A percentile compares a stretch with the other conserved stretches of the same genome.
These are phyloP conservation scores for Heliconius aoede DNA, from an alignment of 2,888 invertebrate species.

Conservation along the genomic window DNA sequence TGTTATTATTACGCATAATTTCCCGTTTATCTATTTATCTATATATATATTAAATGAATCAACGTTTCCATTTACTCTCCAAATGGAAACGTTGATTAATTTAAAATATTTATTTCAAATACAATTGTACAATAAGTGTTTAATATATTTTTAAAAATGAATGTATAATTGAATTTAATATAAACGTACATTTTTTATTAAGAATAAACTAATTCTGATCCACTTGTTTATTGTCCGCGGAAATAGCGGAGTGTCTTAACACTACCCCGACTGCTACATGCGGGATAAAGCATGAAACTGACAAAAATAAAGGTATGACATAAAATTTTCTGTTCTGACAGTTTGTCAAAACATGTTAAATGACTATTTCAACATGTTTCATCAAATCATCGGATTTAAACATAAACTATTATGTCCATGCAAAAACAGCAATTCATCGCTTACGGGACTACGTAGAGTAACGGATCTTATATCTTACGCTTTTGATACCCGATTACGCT, in stretches of 20 bases:
- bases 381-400: slow-evolving; percentile 2
- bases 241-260: not conserved
- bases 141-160: not conserved
- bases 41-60: too few relatives aligned
- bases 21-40: too few relatives aligned
- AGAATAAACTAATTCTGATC: too few relatives aligned
- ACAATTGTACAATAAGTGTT: not conserved
- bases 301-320: too few relatives aligned
- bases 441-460: slow-evolving; percentile 37
- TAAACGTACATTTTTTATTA: not conserved
- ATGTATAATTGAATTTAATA: not conserved
- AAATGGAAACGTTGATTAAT: not conserved
- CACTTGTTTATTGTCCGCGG: too few relatives aligned
- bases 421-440: slow-evolving; percentile 30
- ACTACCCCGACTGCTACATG: not conserved
- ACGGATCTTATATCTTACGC: slow-evolving; percentile 38
- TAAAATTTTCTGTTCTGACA: too few relatives aligned
- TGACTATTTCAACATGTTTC: not conserved
- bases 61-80: too few relatives aligned
- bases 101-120: not conserved
- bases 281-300: not conserved
- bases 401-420: slow-evolving; percentile 27
- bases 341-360: too few relatives aligned
- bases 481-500: slow-evolving; percentile 31
- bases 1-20: slow-evolving; percentile 5